phyloP scores from a whole-genome alignment of 2,113 vertebrate genomes.

The Gymnogyps californianus region DNA sequence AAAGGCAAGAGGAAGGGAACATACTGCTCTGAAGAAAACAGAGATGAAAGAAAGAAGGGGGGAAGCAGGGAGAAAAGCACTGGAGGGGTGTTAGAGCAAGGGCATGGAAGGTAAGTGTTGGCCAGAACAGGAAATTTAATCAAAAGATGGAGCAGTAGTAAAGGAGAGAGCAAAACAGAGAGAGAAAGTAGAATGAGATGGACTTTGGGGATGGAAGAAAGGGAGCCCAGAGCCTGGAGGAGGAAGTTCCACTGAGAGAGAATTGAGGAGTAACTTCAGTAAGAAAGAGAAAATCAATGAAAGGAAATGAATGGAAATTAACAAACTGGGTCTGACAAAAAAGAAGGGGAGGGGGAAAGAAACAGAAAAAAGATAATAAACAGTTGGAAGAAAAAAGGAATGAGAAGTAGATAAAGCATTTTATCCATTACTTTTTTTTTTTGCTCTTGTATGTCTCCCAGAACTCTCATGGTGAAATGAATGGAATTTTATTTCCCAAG shows the following conservation, averaged over 20 bases:
- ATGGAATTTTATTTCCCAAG: not conserved
- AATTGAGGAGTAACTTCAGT: not conserved
- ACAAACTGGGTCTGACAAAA: not conserved
- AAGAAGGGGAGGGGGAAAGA: not conserved
- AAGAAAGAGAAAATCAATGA: not conserved
- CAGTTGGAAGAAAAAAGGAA: not conserved
- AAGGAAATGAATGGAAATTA: not conserved
- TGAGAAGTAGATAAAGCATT: not conserved
- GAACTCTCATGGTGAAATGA: not conserved
- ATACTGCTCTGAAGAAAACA: not conserved
- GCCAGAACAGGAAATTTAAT: not conserved
- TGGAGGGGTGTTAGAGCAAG: not conserved
- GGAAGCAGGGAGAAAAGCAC: not conserved
- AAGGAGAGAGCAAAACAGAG: not conserved
- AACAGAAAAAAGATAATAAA: not conserved
- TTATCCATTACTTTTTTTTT: not conserved
- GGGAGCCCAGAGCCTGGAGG: not conserved
- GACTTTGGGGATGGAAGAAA: not conserved
- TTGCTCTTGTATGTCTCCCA: not conserved
- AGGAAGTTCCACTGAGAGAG: not conserved
- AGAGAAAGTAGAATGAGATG: not conserved
- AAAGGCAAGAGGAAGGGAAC: not conserved
- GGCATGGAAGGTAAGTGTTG: not conserved
- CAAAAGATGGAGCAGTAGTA: not conserved
- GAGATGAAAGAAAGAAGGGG: not conserved